These are phyloP conservation scores for Sesamia nonagrioides DNA, from an alignment of 1,140 invertebrate species.

Conservation along the genomic window DNA sequence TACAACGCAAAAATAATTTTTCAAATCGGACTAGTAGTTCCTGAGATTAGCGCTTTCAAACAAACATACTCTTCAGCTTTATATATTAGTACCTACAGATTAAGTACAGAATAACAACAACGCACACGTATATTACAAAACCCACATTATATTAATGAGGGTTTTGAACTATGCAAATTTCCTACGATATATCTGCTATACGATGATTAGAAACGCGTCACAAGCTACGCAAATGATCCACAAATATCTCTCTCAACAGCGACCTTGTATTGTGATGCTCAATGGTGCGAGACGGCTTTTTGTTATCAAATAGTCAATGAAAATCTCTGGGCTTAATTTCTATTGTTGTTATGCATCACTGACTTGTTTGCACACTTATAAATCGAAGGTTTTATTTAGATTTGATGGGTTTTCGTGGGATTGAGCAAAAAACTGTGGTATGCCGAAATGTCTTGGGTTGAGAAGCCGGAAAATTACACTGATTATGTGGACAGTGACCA, in stretches of 20 bases:
- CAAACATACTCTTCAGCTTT: no score
- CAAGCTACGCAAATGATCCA: background rate
- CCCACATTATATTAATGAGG: no score
- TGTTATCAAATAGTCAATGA: slow-evolving; percentile 21
- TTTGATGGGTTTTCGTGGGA: background rate
- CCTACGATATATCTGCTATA: background rate
- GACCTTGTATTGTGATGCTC: slow-evolving; percentile 12
- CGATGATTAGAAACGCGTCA: background rate
- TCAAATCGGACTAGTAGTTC: no score
- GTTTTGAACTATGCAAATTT: no score
- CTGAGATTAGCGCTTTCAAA: no score
- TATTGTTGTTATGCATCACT: slow-evolving; percentile 23
- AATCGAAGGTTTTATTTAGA: slow-evolving; percentile 30
- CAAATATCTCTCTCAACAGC: slow-evolving; percentile 7
- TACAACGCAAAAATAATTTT: no score
- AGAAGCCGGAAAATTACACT: no score
- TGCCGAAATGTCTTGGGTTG: background rate
- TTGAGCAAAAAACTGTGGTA: background rate
- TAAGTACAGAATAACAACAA: no score
- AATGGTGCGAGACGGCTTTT: slow-evolving; percentile 26
- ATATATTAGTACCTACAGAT: no score
- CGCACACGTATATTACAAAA: no score
- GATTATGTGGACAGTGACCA: background rate
- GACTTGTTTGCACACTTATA: slow-evolving; percentile 26
- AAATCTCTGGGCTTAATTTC: slow-evolving; percentile 14